Conservation (phyloP, 2,113 vertebrate genomes). For the Symphodus melops region DNA sequence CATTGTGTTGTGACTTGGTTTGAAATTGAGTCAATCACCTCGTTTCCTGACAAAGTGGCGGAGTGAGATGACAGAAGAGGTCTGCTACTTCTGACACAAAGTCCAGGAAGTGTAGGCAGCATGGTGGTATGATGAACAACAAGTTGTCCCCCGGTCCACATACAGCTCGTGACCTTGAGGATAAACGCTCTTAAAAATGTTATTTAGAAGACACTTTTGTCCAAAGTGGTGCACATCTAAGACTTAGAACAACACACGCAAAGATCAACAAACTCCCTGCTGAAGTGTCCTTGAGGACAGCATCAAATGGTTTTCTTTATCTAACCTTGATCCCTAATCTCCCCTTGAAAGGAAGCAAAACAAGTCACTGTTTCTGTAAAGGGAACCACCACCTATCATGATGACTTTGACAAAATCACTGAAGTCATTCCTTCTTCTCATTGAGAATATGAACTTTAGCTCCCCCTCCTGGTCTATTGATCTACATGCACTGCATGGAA, state of each 20-base stretch:
- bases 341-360: constrained; percentile 16
- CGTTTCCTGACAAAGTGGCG: constrained; percentile 61
- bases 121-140: constrained; percentile 36
- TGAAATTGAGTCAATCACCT: constrained; percentile 62
- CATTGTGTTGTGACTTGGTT: constrained; percentile 59
- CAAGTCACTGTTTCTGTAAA: constrained; percentile 10
- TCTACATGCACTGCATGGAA: not conserved
- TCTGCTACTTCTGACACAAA: constrained; percentile 16
- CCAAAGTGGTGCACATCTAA: too few relatives aligned
- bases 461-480: constrained; percentile 55
- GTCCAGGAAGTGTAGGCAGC: constrained; percentile 44
- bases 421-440: constrained; percentile 4
- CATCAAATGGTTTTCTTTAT: constrained; percentile 10
- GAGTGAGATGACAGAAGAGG: constrained; percentile 21
- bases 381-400: constrained; percentile 2
- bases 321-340: constrained; percentile 17
- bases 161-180: constrained; percentile 43
- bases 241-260: too few relatives aligned
- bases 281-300: constrained; percentile 60
- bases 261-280: constrained; percentile 27
- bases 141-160: constrained; percentile 33
- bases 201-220: too few relatives aligned
- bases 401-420: constrained; percentile 8
- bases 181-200: constrained; percentile 28
- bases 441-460: constrained; percentile 34